Conservation (phyloP, 2,113 vertebrate species). For the Benitochromis conjunctus region DNA sequence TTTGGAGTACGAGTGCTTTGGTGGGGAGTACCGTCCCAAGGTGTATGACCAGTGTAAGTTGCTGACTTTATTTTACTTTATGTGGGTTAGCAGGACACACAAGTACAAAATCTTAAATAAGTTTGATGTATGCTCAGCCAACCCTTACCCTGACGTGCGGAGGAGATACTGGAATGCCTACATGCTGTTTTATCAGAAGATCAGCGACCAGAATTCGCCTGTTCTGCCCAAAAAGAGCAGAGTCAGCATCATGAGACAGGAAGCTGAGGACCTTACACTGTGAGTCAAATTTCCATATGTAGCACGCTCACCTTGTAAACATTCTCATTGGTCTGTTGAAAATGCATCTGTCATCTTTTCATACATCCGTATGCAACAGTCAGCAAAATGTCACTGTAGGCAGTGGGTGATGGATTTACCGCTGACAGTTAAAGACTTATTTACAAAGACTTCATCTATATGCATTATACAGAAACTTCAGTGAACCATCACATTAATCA, state of each 20-base stretch:
- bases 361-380: background rate
- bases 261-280: conserved; percentile 94
- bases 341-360: background rate
- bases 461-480: background rate
- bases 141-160: conserved; percentile 93
- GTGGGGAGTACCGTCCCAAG: conserved; percentile 96
- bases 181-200: conserved; percentile 98
- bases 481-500: background rate
- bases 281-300: conserved; percentile 67
- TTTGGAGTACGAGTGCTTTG: conserved; percentile 97
- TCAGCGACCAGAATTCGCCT: conserved; percentile 94
- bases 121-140: conserved; percentile 71
- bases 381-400: background rate
- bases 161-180: conserved; percentile 98
- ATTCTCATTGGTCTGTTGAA: background rate
- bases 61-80: background rate
- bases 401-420: background rate
- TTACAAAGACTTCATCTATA: background rate
- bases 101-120: background rate
- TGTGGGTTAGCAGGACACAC: background rate
- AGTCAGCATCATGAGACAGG: conserved; percentile 94
- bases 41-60: conserved; percentile 97
- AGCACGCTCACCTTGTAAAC: background rate
- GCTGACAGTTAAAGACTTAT: background rate
- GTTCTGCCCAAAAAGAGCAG: conserved; percentile 96